Percentiles rank a stretch among this genome's conserved stretches.
Evolutionary conservation across 2,888 invertebrate genomes (phyloP).

Genomic region (Caenorhabditis sp.): DNA sequence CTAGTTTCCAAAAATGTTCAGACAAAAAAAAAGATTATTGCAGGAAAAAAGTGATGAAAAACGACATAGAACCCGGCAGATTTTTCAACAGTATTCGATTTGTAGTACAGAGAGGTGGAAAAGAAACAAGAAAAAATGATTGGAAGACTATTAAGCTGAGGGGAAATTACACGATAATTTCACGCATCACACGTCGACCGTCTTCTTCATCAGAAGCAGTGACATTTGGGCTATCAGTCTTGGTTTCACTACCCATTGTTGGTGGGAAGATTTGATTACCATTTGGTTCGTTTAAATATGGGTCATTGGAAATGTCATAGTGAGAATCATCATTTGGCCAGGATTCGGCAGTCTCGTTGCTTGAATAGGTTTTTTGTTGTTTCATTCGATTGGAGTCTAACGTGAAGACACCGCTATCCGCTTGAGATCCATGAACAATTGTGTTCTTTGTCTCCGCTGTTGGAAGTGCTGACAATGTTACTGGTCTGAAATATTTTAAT

Average conservation of each 20-base stretch:
- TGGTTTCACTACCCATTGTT: slow-evolving; percentile 4
- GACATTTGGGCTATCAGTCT: not conserved
- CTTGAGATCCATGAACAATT: slow-evolving; percentile 56
- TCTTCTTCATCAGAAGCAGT: slow-evolving; percentile 38
- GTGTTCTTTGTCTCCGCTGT: slow-evolving; percentile 51
- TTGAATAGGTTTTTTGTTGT: slow-evolving; percentile 33
- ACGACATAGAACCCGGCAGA: not conserved
- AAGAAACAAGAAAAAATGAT: not conserved
- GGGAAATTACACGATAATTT: slow-evolving; percentile 47
- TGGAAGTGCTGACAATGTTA: slow-evolving; percentile 34
- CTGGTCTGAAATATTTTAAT: slow-evolving; percentile 12
- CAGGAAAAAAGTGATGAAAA: not conserved
- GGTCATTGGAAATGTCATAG: slow-evolving; percentile 37
- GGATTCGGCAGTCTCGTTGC: slow-evolving; percentile 44
- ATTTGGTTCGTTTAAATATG: slow-evolving; percentile 26
- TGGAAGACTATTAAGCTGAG: not conserved
- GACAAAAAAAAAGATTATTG: not conserved
- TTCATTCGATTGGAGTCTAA: slow-evolving; percentile 39
- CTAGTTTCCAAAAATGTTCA: not conserved
- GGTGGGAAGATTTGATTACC: slow-evolving; percentile 28
- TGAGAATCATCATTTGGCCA: slow-evolving; percentile 36
- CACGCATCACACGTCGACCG: slow-evolving; percentile 47
- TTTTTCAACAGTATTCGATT: not conserved
- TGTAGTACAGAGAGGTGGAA: not conserved
- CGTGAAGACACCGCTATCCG: slow-evolving; percentile 64